Evolutionary conservation across 2,113 vertebrate species (phyloP), one percentile per base, ranked within the genome.

Genomic region (Syngnathus typhle): DNA sequence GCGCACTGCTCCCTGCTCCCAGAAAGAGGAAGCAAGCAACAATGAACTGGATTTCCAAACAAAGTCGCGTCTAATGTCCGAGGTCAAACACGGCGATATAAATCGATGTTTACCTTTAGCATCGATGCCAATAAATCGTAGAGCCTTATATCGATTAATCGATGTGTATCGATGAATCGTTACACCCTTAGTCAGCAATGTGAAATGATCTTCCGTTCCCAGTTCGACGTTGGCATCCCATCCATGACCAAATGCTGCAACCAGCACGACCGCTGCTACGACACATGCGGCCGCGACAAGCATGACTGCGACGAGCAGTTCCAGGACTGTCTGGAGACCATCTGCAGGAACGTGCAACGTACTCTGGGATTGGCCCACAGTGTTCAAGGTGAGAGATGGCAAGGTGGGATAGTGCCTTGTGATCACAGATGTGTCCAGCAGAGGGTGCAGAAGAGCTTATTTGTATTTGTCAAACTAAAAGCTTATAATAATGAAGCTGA

Each of bases 171-270:
- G n/a, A n/a, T n/a, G n/a, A n/a, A n/a, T n/a, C n/a, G n/a, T n/a
- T n/a, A n/a, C n/a, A n/a, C n/a, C n/a, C n/a, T n/a, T n/a, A n/a
- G 54, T 2, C 9, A 23, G 12, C n/a, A 15, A 10, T 11, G 11
- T 55, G 52, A 27, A 27, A 55, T 21, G 13, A 4, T 11, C 3
- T 71, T 6, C 64, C 44, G 3, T 62, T 49, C 73, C 7, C 89
- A 99, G 96, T 95, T 98, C 76, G 94, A 98, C 83, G 85, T 98
- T 0, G 96, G 97, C n/a, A 96, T 98, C 82, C 97, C 97, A 0
- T 95, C 94, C 6, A 94, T 99, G 93, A 99, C 95, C 1, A 95
- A 89, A 85, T 99, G 97, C 83, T 99, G 97, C 84, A 98, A 98
- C 86, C 93, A 92, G 13, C 97, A 98, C 0, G 97, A 99, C 82